These are phyloP conservation scores for Drosophila sturtevanti DNA, from an alignment of 1,140 invertebrate species.

Conservation along the genomic window DNA sequence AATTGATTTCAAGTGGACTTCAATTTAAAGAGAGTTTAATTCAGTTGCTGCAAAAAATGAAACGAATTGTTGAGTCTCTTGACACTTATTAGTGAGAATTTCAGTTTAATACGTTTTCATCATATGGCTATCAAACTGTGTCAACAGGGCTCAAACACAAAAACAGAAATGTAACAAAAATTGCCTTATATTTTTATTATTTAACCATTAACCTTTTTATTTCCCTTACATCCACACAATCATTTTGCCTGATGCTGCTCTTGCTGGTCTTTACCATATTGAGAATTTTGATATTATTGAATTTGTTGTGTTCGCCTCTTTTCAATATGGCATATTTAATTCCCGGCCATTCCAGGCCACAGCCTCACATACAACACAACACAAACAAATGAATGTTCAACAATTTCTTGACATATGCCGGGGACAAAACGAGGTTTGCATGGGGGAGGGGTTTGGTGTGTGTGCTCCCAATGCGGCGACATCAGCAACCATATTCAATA, in stretches of 20 bases:
- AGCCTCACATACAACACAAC: neutral
- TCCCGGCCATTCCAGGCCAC: slow-evolving; percentile 28
- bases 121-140: slow-evolving; percentile 41
- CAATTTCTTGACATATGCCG: slow-evolving; percentile 60
- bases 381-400: slow-evolving; percentile 44
- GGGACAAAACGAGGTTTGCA: slow-evolving; percentile 6
- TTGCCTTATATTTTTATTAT: slow-evolving; percentile 57
- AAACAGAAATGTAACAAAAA: slow-evolving; percentile 27
- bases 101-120: neutral
- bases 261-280: slow-evolving; percentile 32
- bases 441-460: neutral
- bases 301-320: slow-evolving; percentile 44
- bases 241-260: slow-evolving; percentile 42
- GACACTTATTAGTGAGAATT: neutral
- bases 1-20: neutral
- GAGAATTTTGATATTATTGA: slow-evolving; percentile 69
- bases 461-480: slow-evolving; percentile 32
- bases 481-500: slow-evolving; percentile 20
- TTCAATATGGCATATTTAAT: slow-evolving; percentile 80
- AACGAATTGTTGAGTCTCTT: neutral
- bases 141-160: slow-evolving; percentile 20
- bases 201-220: slow-evolving; percentile 78
- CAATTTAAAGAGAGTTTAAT: neutral
- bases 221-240: slow-evolving; percentile 44
- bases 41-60: neutral